A percentile compares a stretch with the other conserved stretches of the same genome.
Conservation (phyloP, 2,797 vertebrate genomes). For the Ispidina lecontei region DNA sequence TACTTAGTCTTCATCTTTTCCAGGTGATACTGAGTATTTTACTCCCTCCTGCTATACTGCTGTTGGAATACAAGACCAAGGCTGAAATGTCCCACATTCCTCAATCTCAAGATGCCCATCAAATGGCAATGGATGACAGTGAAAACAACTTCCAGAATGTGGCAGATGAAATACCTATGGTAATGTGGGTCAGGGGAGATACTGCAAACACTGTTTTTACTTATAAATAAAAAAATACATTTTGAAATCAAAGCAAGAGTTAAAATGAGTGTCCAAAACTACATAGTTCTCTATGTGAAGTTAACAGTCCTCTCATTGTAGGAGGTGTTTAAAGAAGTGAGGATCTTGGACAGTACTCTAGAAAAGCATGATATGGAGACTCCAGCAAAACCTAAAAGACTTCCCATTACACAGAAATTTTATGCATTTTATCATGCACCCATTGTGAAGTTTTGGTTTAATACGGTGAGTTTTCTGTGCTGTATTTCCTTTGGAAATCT, state of each 20-base stretch:
- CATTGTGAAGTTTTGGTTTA: slow-evolving; percentile 99
- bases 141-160: slow-evolving; percentile 93
- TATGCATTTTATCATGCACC: slow-evolving; percentile 98
- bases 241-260: neutral
- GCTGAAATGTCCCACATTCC: slow-evolving; percentile 99
- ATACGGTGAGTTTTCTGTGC: slow-evolving; percentile 84
- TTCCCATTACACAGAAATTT: slow-evolving; percentile 94
- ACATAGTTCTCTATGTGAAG: neutral
- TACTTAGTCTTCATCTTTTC: slow-evolving; percentile 41
- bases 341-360: slow-evolving; percentile 82
- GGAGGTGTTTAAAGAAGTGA: slow-evolving; percentile 96
- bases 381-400: slow-evolving; percentile 87
- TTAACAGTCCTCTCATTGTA: slow-evolving; percentile 72
- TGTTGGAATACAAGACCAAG: slow-evolving; percentile 98
- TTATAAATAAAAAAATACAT: neutral
- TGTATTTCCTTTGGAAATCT: neutral
- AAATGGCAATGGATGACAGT: slow-evolving; percentile 98
- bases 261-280: neutral
- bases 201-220: neutral
- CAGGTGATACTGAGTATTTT: slow-evolving; percentile 98
- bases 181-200: slow-evolving; percentile 48
- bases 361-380: slow-evolving; percentile 90
- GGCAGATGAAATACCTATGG: slow-evolving; percentile 94
- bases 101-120: slow-evolving; percentile 96
- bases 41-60: slow-evolving; percentile 93